phyloP scores from a whole-genome alignment of 2,888 invertebrate genomes.

The Desoria tigrina region DNA sequence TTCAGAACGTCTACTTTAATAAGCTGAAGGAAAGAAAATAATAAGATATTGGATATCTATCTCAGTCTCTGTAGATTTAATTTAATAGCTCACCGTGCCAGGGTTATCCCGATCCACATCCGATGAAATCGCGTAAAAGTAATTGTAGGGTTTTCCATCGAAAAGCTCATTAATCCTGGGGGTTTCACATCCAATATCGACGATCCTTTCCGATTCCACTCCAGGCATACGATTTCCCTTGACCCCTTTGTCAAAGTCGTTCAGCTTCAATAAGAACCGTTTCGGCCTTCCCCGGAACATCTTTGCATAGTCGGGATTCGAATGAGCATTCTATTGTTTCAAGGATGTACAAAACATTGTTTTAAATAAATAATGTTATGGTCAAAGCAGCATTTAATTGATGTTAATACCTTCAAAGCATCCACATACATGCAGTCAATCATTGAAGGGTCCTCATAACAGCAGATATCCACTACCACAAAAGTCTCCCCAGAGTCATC shows the following conservation, averaged over 20 bases:
- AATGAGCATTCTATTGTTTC: too few relatives aligned
- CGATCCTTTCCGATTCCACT: too few relatives aligned
- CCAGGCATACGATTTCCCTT: too few relatives aligned
- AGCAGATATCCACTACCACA: constrained; percentile 77
- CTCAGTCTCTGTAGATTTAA: constrained; percentile 1
- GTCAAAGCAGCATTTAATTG: too few relatives aligned
- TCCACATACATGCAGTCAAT: constrained; percentile 83
- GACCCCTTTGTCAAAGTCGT: too few relatives aligned
- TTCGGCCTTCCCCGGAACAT: too few relatives aligned
- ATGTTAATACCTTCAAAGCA: constrained; percentile 73
- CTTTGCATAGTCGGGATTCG: too few relatives aligned
- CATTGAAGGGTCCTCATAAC: constrained; percentile 78
- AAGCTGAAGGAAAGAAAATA: constrained; percentile 60
- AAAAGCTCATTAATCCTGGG: too few relatives aligned
- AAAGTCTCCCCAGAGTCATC: constrained; percentile 65
- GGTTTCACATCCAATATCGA: too few relatives aligned
- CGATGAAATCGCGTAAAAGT: constrained; percentile 85
- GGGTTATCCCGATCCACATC: constrained; percentile 75
- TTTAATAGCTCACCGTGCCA: constrained; percentile 64
- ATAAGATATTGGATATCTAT: not conserved
- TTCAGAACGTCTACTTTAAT: constrained; percentile 75
- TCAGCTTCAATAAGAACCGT: too few relatives aligned
- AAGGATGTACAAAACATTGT: too few relatives aligned
- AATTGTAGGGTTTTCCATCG: constrained; percentile 80
- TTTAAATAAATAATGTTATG: too few relatives aligned